These are phyloP conservation scores for Motacilla alba DNA, from an alignment of 2,113 vertebrate species.

Conservation along the genomic window DNA sequence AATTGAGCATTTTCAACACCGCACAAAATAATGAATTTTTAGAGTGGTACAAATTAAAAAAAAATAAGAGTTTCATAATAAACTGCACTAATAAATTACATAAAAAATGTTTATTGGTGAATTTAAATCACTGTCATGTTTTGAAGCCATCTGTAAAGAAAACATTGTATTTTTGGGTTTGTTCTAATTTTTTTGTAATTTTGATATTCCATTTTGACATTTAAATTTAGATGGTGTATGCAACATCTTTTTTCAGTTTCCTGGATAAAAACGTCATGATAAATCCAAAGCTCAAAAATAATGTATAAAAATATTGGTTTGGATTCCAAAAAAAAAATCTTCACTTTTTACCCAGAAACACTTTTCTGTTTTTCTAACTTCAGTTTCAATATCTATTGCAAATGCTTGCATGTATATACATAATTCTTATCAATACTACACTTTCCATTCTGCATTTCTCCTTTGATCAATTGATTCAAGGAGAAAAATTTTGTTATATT, in stretches of 20 bases:
- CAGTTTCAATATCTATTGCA: background rate
- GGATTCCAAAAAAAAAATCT: background rate
- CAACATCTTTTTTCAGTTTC: background rate
- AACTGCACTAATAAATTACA: background rate
- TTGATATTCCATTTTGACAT: background rate
- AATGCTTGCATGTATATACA: background rate
- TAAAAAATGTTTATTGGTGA: background rate
- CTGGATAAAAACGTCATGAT: background rate
- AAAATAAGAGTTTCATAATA: background rate
- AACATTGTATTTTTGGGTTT: background rate
- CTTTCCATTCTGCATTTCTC: background rate
- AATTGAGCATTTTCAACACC: background rate
- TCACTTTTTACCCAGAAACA: background rate
- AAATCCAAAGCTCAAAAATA: background rate
- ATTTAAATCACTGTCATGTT: background rate
- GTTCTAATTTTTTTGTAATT: background rate
- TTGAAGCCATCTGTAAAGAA: background rate
- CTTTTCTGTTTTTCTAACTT: background rate
- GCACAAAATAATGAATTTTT: background rate
- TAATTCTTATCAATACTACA: background rate
- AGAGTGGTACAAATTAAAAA: background rate
- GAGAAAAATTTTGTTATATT: accelerated
- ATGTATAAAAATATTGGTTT: background rate
- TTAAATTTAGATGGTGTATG: background rate
- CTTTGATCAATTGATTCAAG: background rate